Evolutionary conservation across 2,797 vertebrate species (phyloP), one percentile per base, ranked within the genome.

Genomic region (Poecile montanus): DNA sequence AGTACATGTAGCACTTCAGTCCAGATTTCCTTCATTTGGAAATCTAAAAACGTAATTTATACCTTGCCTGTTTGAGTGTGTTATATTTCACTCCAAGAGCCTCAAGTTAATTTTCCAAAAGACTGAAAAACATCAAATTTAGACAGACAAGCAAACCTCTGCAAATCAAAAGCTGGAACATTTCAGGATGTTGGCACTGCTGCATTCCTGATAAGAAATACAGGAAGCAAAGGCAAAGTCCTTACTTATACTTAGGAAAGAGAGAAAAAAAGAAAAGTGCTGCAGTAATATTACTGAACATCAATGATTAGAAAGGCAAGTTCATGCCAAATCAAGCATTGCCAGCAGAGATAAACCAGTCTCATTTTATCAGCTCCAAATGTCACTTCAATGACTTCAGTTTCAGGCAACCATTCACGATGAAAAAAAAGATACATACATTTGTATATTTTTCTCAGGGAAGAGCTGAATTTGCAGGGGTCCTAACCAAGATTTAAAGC

Each of bases 361-460:
- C 40, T 40, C 42, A 48, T 72, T 89, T 88, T 85, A 76, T 67
- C 67, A 89, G 36, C 27, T 80, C 19, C 58, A 85, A 87, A 67
- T 19, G 21, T 85, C 79, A 57, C 29, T 67, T 79, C 56, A 79
- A 4, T 27, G 27, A 42, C 23, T 19, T 83, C 25, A 51, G 36
- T 67, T 63, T 79, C 67, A 87, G 47, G 50, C n/a, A 87, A 53
- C 23, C 2, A 3, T 40, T 85, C 13, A 47, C 21, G 56, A 7
- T 40, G n/a, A 19, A 45, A 62, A 34, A 20, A 9, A 15, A 53
- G 20, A 51, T 25, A 6, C 21, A 76, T 16, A 21, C 4, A 85
- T 79, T 76, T 66, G 40, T 36, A 15, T 45, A 47, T 44, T 79
- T 89, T 89, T 88, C 36, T 45, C 25, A 88, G 29, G 42, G 13